phyloP scores from a whole-genome alignment of 1,140 invertebrate species.

The Heliconius melpomene region DNA sequence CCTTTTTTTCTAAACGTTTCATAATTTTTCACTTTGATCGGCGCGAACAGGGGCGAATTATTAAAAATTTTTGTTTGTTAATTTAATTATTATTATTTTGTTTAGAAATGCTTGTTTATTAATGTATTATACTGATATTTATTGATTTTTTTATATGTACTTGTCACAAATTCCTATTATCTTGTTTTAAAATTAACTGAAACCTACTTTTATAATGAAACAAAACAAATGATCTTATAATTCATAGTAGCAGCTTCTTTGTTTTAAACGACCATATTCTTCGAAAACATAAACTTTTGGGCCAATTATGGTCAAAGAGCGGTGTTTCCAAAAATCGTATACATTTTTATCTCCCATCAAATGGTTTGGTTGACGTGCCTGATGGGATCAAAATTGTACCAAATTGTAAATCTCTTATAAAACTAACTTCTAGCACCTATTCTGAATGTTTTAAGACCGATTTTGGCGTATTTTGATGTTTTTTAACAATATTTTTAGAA shows the following conservation, averaged over 20 bases:
- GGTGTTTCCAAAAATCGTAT: constrained; percentile 74
- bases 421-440: not conserved
- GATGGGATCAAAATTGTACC: constrained; percentile 49
- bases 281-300: constrained; percentile 72
- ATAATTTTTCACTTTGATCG: constrained; percentile 59
- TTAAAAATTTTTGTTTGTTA: constrained; percentile 26
- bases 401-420: not conserved
- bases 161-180: too few relatives aligned
- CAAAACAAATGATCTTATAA: not conserved
- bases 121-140: too few relatives aligned
- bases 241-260: constrained; percentile 5
- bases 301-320: constrained; percentile 67
- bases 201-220: not conserved
- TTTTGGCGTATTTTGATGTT: not conserved
- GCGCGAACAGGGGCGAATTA: constrained; percentile 28
- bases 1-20: constrained; percentile 57
- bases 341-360: constrained; percentile 66
- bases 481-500: not conserved
- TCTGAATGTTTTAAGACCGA: not conserved
- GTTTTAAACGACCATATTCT: constrained; percentile 69
- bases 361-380: constrained; percentile 61
- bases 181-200: too few relatives aligned
- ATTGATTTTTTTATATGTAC: too few relatives aligned
- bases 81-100: constrained; percentile 11
- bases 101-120: not conserved